These are phyloP conservation scores for Ips nitidus DNA, from an alignment of 1,140 invertebrate genomes.

Conservation along the genomic window DNA sequence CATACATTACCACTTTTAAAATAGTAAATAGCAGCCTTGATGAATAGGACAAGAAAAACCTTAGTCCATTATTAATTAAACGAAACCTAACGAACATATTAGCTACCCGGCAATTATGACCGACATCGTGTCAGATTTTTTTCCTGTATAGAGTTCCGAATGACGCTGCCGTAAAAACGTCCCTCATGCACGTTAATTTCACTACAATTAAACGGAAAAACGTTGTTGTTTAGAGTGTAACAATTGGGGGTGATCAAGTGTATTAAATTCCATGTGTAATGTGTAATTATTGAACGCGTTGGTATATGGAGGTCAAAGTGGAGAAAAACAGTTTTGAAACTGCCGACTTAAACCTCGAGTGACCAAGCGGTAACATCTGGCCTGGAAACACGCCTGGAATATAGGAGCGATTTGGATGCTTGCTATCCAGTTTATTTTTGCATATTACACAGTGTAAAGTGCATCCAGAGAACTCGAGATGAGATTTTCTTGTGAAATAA, in stretches of 20 bases:
- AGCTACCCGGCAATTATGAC: background rate
- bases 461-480: too few species aligned
- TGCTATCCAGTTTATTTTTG: too few species aligned
- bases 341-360: background rate
- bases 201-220: background rate
- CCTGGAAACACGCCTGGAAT: constrained; percentile 6
- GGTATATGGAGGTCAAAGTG: too few species aligned
- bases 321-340: background rate
- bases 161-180: background rate
- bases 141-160: background rate
- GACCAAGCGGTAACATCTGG: constrained; percentile 10
- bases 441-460: too few species aligned
- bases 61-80: background rate
- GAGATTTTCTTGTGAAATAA: too few species aligned
- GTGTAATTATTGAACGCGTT: too few species aligned
- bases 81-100: background rate
- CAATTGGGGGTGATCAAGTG: too few species aligned
- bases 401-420: background rate
- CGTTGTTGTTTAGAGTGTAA: background rate
- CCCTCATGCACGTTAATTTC: constrained; percentile 3
- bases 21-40: background rate
- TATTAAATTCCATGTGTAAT: too few species aligned
- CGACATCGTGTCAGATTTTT: constrained; percentile 3
- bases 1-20: constrained; percentile 8
- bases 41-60: background rate